Conservation (phyloP, 30 jellyfish, hydroid and myxozoan species). For the Catostylus mosaicus region DNA sequence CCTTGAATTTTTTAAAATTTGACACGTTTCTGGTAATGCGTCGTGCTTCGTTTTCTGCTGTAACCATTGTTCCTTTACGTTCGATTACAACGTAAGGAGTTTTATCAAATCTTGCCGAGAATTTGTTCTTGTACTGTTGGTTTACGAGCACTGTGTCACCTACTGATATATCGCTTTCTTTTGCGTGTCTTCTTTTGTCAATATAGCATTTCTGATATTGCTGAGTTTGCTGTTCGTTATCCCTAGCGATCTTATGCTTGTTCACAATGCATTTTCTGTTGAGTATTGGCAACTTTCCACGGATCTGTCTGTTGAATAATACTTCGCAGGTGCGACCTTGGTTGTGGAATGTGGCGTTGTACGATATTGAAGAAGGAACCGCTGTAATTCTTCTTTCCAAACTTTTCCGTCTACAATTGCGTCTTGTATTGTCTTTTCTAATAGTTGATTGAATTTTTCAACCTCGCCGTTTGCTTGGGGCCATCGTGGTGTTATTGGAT, state of each 20-base stretch:
- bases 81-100: slow-evolving; percentile 21
- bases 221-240: slow-evolving; percentile 38
- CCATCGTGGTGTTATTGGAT: slow-evolving; percentile 38
- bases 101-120: slow-evolving; percentile 17
- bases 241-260: slow-evolving; percentile 47
- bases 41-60: slow-evolving; percentile 31
- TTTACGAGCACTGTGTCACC: slow-evolving; percentile 27
- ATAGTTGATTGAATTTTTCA: slow-evolving; percentile 40
- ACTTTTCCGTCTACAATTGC: slow-evolving; percentile 54
- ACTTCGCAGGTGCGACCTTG: slow-evolving; percentile 45
- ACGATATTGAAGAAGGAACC: slow-evolving; percentile 61
- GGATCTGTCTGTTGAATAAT: slow-evolving; percentile 14
- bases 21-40: slow-evolving; percentile 21
- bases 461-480: too few species aligned
- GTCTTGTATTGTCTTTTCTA: slow-evolving; percentile 41
- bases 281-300: slow-evolving; percentile 37
- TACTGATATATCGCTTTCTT: slow-evolving; percentile 7
- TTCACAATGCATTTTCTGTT: slow-evolving; percentile 13
- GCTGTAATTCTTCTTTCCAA: slow-evolving; percentile 62
- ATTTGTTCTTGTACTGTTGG: slow-evolving; percentile 26
- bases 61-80: slow-evolving; percentile 33
- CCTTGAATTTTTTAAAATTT: slow-evolving; percentile 11
- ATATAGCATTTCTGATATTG: slow-evolving; percentile 25
- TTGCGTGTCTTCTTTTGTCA: slow-evolving; percentile 10
- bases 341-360: slow-evolving; percentile 60